These are phyloP conservation scores for Zeus faber DNA, from an alignment of 2,113 vertebrate genomes.

Conservation along the genomic window DNA sequence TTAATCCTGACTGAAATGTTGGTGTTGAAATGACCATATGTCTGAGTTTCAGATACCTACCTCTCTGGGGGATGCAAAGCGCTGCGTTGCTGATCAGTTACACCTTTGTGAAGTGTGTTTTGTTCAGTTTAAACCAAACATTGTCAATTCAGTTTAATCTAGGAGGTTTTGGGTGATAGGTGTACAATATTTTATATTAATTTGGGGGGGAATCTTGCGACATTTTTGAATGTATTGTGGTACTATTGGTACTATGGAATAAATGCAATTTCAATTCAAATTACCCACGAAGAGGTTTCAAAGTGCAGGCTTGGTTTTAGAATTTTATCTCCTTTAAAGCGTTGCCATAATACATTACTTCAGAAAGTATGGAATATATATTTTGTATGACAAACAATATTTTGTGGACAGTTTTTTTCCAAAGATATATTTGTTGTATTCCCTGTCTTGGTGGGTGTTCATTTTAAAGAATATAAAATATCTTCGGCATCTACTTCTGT, in stretches of 20 bases:
- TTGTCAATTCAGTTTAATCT: conserved; percentile 13
- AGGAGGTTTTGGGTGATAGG: background rate
- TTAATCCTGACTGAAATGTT: conserved; percentile 30
- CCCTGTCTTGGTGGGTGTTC: conserved; percentile 31
- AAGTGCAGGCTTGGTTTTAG: conserved; percentile 48
- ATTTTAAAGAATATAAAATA: conserved; percentile 40
- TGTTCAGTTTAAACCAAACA: conserved; percentile 49
- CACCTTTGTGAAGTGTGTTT: conserved; percentile 34
- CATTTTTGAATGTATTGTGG: conserved; percentile 67
- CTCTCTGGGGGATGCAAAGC: conserved; percentile 50
- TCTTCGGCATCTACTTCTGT: conserved; percentile 35
- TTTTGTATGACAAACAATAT: conserved; percentile 56
- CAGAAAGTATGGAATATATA: conserved; percentile 37
- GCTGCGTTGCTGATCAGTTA: conserved; percentile 41
- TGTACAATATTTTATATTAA: conserved; percentile 7
- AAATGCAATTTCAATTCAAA: conserved; percentile 64
- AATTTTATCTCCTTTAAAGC: conserved; percentile 37
- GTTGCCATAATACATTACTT: conserved; percentile 36
- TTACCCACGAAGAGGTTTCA: conserved; percentile 48
- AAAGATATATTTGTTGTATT: conserved; percentile 53
- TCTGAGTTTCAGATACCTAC: conserved; percentile 51
- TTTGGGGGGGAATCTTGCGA: conserved; percentile 38
- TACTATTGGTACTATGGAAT: conserved; percentile 55
- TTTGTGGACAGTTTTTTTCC: conserved; percentile 49
- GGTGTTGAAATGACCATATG: conserved; percentile 32